Evolutionary conservation across 2,888 invertebrate genomes (phyloP).

Genomic region (Rhopalosiphum nymphaeae): DNA sequence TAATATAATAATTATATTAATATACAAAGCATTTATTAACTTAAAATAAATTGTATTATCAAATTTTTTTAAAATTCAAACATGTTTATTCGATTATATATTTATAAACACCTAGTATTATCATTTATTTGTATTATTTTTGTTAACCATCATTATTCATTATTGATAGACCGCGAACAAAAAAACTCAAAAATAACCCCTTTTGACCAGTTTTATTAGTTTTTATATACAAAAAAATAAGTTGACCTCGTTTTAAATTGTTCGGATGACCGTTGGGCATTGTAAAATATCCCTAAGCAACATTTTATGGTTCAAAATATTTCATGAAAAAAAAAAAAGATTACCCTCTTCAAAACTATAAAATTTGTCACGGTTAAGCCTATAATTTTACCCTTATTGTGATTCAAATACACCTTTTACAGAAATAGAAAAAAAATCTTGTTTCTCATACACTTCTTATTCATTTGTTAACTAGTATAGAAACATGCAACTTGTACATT

Average conservation of each 20-base stretch:
- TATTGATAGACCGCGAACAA: neutral
- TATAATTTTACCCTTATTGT: neutral
- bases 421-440: neutral
- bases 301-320: conserved; percentile 5
- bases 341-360: conserved; percentile 26
- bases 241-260: neutral
- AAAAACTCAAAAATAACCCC: neutral
- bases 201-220: conserved; percentile 34
- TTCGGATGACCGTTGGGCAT: neutral
- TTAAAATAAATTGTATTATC: too few species aligned
- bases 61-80: neutral
- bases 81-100: too few species aligned
- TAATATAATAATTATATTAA: too few species aligned
- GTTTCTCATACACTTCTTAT: neutral
- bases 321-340: neutral
- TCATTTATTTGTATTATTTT: neutral
- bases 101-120: neutral
- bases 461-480: neutral
- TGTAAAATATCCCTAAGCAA: conserved; percentile 12
- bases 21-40: too few species aligned
- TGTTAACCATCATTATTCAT: neutral
- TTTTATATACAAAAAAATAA: neutral
- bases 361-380: conserved; percentile 28
- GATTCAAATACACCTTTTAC: neutral
- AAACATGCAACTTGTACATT: neutral